Evolutionary conservation across 2,113 vertebrate species (phyloP).

Genomic region (Hippocampus mohnikei): DNA sequence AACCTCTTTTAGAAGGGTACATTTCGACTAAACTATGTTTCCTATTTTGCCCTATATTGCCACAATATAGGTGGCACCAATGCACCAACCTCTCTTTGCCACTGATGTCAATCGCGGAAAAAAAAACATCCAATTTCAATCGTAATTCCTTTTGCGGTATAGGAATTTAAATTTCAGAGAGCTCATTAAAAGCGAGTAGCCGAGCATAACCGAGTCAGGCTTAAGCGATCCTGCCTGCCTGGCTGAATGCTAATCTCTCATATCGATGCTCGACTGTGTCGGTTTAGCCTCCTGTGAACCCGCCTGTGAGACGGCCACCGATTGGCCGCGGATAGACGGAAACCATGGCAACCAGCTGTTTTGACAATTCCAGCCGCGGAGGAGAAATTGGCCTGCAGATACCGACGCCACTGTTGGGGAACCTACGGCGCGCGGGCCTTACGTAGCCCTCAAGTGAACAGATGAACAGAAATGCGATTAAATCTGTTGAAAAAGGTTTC

Average conservation of each 20-base stretch:
- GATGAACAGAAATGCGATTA: too few relatives aligned
- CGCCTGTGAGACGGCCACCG: conserved; percentile 28
- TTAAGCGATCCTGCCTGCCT: conserved; percentile 10
- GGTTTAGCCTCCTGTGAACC: conserved; percentile 26
- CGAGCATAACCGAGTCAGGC: conserved; percentile 30
- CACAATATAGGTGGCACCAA: neutral
- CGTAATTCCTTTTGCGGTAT: neutral
- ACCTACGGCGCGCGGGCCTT: neutral
- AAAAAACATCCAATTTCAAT: neutral
- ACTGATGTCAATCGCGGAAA: neutral
- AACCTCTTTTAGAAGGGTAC: neutral
- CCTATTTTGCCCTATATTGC: neutral
- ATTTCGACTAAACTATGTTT: neutral
- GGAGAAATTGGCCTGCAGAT: conserved; percentile 37
- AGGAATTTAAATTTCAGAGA: neutral
- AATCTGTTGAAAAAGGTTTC: too few relatives aligned
- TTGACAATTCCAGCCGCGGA: conserved; percentile 37
- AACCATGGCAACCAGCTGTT: conserved; percentile 70
- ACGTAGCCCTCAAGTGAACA: neutral
- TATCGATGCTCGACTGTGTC: conserved; percentile 36
- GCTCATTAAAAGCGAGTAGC: conserved; percentile 2
- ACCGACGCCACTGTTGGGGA: neutral
- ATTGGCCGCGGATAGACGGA: conserved; percentile 47
- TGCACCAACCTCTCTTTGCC: neutral
- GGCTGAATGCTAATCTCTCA: conserved; percentile 49